A percentile compares a stretch with the other conserved stretches of the same genome.
Conservation (phyloP, 2,888 invertebrate genomes). For the Odontocolon sp. region DNA sequence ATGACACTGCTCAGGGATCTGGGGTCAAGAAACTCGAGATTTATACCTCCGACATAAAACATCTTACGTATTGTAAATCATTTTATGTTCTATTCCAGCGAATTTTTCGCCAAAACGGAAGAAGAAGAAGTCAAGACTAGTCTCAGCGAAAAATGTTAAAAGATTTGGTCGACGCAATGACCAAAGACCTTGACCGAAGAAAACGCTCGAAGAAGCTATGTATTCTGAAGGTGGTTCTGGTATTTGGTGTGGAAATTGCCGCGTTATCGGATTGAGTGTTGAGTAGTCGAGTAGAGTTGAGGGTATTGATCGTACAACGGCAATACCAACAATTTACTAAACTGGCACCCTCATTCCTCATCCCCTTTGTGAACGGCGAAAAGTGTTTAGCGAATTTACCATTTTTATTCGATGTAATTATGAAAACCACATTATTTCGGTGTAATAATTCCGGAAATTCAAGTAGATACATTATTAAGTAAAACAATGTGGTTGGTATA, state of each 20-base stretch:
- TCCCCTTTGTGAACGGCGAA: not conserved
- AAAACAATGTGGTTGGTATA: too few species aligned
- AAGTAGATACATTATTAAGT: too few species aligned
- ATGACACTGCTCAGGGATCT: not conserved
- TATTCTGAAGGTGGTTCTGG: not conserved
- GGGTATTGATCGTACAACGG: slow-evolving; percentile 35
- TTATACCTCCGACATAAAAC: not conserved
- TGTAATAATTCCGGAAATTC: too few species aligned
- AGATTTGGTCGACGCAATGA: not conserved
- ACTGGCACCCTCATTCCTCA: slow-evolving; percentile 20
- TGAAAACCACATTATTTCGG: too few species aligned
- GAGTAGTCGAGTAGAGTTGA: slow-evolving; percentile 12
- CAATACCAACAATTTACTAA: slow-evolving; percentile 13
- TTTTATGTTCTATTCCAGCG: not conserved
- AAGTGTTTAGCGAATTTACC: too few species aligned
- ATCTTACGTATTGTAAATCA: not conserved
- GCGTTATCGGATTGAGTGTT: slow-evolving; percentile 10
- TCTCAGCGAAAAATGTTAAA: not conserved
- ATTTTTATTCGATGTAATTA: not conserved
- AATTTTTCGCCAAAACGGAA: not conserved
- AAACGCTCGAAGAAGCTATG: not conserved
- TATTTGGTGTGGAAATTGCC: not conserved
- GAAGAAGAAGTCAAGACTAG: not conserved
- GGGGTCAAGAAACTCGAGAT: slow-evolving; percentile 9
- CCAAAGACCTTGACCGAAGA: too few species aligned